Conservation (phyloP, 2,888 invertebrate genomes). For the Philereme transversata region DNA sequence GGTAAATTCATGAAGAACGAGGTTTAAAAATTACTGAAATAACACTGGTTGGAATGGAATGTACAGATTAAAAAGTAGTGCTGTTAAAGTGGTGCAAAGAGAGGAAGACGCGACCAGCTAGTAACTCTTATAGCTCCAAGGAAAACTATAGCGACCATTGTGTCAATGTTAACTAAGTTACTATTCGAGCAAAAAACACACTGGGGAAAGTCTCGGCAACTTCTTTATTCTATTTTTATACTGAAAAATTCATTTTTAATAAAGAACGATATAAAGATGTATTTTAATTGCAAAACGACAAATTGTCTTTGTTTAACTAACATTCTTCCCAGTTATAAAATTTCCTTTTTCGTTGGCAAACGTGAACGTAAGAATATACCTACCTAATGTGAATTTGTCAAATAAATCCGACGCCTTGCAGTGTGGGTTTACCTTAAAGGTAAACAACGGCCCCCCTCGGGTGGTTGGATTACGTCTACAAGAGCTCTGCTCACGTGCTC, state of each 20-base stretch:
- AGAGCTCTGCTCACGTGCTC: conserved; percentile 48
- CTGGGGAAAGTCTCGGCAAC: conserved; percentile 32
- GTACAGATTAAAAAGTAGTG: neutral
- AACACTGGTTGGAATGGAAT: neutral
- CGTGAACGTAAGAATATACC: conserved; percentile 61
- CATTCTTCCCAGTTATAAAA: conserved; percentile 65
- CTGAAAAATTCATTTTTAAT: conserved; percentile 47
- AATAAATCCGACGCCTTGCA: conserved; percentile 68
- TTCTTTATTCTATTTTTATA: conserved; percentile 42
- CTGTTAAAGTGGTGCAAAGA: conserved; percentile 5
- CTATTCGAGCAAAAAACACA: conserved; percentile 48
- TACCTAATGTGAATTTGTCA: conserved; percentile 68
- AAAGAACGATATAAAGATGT: conserved; percentile 56
- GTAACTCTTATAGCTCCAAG: conserved; percentile 24
- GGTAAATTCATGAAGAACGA: neutral
- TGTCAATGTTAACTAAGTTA: conserved; percentile 45
- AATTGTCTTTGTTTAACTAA: conserved; percentile 74
- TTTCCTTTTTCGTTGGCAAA: conserved; percentile 65
- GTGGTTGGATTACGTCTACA: conserved; percentile 52
- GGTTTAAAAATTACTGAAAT: neutral
- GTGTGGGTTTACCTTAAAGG: conserved; percentile 67
- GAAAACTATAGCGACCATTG: conserved; percentile 38
- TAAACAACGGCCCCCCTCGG: conserved; percentile 57
- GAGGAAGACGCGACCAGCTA: conserved; percentile 21
- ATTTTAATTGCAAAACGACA: conserved; percentile 64